A percentile compares a stretch with the other conserved stretches of the same genome.
phyloP scores from a whole-genome alignment of 2,113 vertebrate species.

The Petrocephalus microphthalmus region DNA sequence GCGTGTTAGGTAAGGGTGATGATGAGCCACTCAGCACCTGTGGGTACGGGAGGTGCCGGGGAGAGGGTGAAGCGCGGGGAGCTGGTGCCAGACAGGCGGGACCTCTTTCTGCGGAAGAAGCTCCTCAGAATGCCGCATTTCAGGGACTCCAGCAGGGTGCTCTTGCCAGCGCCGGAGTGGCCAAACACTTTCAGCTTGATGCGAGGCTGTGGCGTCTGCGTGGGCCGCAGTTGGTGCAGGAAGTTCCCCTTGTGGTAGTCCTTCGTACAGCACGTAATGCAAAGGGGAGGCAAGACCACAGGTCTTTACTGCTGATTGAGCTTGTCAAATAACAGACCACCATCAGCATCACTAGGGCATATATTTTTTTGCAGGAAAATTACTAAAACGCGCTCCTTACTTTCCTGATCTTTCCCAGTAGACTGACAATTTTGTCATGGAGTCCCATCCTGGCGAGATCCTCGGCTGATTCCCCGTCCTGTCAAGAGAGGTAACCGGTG shows the following conservation, averaged over 20 bases:
- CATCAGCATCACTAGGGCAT: background rate
- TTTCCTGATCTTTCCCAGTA: conserved; percentile 86
- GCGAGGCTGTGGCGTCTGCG: conserved; percentile 72
- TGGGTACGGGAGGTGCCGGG: conserved; percentile 76
- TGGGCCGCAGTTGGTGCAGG: conserved; percentile 84
- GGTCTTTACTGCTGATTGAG: background rate
- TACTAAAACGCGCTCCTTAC: conserved; percentile 43
- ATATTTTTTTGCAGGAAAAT: background rate
- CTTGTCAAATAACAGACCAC: background rate
- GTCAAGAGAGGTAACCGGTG: conserved; percentile 30
- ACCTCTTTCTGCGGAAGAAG: conserved; percentile 85
- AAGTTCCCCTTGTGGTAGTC: conserved; percentile 79
- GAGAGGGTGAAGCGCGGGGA: conserved; percentile 79
- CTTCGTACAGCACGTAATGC: conserved; percentile 47
- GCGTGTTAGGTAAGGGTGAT: background rate
- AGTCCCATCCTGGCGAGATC: conserved; percentile 77
- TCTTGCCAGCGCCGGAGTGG: conserved; percentile 80
- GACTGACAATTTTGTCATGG: conserved; percentile 72
- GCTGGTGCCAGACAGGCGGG: conserved; percentile 71
- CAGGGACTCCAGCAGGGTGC: conserved; percentile 85
- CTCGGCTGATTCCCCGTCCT: conserved; percentile 92
- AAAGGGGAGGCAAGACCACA: too few relatives aligned
- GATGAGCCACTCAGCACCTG: conserved; percentile 60
- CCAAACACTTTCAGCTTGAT: conserved; percentile 94
- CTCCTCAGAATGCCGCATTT: conserved; percentile 90